Conservation (phyloP, 2,113 vertebrate species). For the Apteryx mantelli region DNA sequence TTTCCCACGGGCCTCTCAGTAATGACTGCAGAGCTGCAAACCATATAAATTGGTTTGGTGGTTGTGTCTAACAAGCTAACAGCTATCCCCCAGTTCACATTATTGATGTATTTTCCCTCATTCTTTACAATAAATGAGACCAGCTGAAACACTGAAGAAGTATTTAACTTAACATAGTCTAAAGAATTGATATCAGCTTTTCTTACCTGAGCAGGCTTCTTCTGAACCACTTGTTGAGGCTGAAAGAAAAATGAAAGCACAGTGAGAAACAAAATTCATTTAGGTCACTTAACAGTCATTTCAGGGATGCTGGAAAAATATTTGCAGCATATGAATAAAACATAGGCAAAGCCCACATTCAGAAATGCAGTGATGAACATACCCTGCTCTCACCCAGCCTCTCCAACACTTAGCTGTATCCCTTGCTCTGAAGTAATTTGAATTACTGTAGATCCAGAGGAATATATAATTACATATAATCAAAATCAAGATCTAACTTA, state of each 20-base stretch:
- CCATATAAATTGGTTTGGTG: fast-evolving
- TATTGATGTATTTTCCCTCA: neutral
- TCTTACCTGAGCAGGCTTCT: constrained; percentile 94
- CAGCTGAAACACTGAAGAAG: neutral
- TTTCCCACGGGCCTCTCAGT: neutral
- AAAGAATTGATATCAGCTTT: neutral
- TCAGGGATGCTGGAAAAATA: neutral
- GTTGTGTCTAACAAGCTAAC: neutral
- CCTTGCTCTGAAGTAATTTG: neutral
- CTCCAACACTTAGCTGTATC: neutral
- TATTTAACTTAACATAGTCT: neutral
- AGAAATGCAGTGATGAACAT: neutral
- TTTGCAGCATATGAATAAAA: neutral
- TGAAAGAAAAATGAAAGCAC: constrained; percentile 71
- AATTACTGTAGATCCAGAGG: neutral
- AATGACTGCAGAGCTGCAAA: neutral
- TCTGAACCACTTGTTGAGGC: constrained; percentile 94
- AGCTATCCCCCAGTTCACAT: neutral
- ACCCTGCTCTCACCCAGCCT: neutral
- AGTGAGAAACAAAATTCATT: constrained; percentile 6
- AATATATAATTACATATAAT: neutral
- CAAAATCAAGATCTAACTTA: neutral
- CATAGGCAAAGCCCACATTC: neutral
- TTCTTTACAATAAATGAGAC: neutral
- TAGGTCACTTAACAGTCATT: neutral